These are phyloP conservation scores for Saccostrea echinata DNA, from an alignment of 1,140 invertebrate genomes.

Conservation along the genomic window DNA sequence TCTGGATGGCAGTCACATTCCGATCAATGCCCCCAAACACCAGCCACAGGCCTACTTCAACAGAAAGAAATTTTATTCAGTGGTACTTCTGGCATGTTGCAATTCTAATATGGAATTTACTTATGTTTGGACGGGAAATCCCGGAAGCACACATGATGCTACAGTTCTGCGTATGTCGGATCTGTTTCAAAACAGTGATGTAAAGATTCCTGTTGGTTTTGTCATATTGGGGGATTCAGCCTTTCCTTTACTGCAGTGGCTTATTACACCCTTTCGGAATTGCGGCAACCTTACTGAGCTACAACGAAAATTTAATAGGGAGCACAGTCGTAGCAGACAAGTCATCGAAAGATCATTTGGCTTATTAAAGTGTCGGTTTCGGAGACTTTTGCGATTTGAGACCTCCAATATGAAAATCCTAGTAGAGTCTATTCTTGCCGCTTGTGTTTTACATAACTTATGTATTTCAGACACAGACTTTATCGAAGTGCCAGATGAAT, in stretches of 20 bases:
- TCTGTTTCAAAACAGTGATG: slow-evolving; percentile 31
- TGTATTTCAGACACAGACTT: slow-evolving; percentile 30
- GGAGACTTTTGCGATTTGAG: slow-evolving; percentile 46
- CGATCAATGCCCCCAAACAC: slow-evolving; percentile 50
- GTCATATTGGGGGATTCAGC: slow-evolving; percentile 44
- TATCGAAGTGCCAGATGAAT: slow-evolving; percentile 29
- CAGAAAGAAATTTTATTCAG: slow-evolving; percentile 42
- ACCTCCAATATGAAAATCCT: slow-evolving; percentile 4
- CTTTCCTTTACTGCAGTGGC: slow-evolving; percentile 44
- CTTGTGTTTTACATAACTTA: slow-evolving; percentile 48
- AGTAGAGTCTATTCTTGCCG: slow-evolving; percentile 39
- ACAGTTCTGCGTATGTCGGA: slow-evolving; percentile 38
- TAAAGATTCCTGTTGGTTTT: background rate
- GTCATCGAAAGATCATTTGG: slow-evolving; percentile 46
- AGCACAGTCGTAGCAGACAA: slow-evolving; percentile 16
- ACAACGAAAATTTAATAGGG: slow-evolving; percentile 32
- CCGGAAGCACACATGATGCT: slow-evolving; percentile 45
- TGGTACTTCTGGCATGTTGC: slow-evolving; percentile 38
- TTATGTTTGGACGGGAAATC: slow-evolving; percentile 48
- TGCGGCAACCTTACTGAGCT: slow-evolving; percentile 26
- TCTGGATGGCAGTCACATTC: slow-evolving; percentile 54
- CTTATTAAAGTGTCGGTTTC: slow-evolving; percentile 47
- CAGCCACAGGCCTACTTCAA: slow-evolving; percentile 51
- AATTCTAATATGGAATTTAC: slow-evolving; percentile 44
- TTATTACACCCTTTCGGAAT: slow-evolving; percentile 47